These are phyloP conservation scores for Habropoda laboriosa DNA, from an alignment of 1,140 invertebrate genomes.

Conservation along the genomic window DNA sequence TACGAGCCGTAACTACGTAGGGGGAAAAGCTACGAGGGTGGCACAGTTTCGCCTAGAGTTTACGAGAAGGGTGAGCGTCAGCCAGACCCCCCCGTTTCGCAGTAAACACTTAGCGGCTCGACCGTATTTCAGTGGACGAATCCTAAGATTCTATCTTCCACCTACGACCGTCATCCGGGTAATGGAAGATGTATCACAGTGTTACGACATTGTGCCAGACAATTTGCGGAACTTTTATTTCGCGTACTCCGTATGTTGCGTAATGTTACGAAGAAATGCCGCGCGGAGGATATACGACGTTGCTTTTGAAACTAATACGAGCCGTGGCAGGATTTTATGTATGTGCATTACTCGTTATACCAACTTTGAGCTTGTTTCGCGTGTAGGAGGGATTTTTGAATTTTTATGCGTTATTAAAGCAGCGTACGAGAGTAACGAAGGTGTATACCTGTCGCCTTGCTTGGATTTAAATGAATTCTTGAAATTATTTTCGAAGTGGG, in stretches of 20 bases:
- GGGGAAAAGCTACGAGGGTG: slow-evolving; percentile 42
- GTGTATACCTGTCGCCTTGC: too few species aligned
- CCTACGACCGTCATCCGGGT: neutral
- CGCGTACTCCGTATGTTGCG: neutral
- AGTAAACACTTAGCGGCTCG: slow-evolving; percentile 70
- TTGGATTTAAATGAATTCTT: too few species aligned
- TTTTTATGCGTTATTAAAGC: too few species aligned
- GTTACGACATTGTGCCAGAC: neutral
- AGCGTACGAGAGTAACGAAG: too few species aligned
- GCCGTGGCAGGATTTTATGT: neutral
- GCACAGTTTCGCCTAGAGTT: slow-evolving; percentile 40
- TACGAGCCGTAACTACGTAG: slow-evolving; percentile 18
- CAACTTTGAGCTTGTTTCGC: too few species aligned
- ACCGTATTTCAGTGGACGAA: slow-evolving; percentile 65
- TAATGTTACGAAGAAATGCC: neutral
- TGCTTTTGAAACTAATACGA: too few species aligned
- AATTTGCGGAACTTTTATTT: neutral
- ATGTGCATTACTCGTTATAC: too few species aligned
- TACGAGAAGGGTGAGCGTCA: slow-evolving; percentile 50
- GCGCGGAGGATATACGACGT: neutral
- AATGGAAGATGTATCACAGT: slow-evolving; percentile 15
- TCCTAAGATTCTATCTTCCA: slow-evolving; percentile 56
- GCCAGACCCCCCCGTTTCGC: slow-evolving; percentile 44
- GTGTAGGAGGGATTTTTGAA: too few species aligned
- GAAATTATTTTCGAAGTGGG: too few species aligned